Evolutionary conservation across 2,113 vertebrate species (phyloP), one percentile per base, ranked within the genome.

Genomic region (Todiramphus saurophagus): DNA sequence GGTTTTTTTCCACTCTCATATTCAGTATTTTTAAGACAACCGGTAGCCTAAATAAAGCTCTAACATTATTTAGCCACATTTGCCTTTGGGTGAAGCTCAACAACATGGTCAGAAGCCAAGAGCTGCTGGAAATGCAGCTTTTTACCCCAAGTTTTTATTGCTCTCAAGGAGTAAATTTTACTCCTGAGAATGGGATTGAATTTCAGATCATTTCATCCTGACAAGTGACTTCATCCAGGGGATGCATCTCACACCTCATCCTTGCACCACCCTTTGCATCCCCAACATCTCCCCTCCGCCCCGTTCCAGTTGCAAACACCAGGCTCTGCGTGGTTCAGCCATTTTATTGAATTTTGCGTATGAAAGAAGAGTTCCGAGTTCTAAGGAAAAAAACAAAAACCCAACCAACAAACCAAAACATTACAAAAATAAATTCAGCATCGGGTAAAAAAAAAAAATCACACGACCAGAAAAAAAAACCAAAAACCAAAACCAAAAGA

Each of bases 401-500:
- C 11, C 12, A 41, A n/a, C 28, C 27, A 20, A n/a, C 39, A 35
- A 43, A 43, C 8, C 23, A 16, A 68, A 53, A 28, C 51, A 7
- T 93, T 95, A 73, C 62, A 97, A 97, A 97, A 96, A 97, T 94
- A 93, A 97, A 84, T 95, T 81, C 56, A 37, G 76, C 89, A 43
- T 96, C 95, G 75, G 80, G 62, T 96, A 92, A 95, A 95, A 37
- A 95, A 95, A 37, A 37, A 96, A 93, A 44, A 46, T 67, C 30
- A 21, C 18, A 14, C 25, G 14, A 53, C 25, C 25, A 7, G 14
- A 53, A 28, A 53, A 53, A 17, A 41, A 41, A 27, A 24, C 23
- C 50, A n/a, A 59, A 4, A 60, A 60, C 20, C 64, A 39, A 28
- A 58, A 59, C n/a, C 82, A 95, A n/a, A 18, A 59, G 23, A 18